Conservation (phyloP, 2,888 invertebrate species). For the Drosophila niveifrons region DNA sequence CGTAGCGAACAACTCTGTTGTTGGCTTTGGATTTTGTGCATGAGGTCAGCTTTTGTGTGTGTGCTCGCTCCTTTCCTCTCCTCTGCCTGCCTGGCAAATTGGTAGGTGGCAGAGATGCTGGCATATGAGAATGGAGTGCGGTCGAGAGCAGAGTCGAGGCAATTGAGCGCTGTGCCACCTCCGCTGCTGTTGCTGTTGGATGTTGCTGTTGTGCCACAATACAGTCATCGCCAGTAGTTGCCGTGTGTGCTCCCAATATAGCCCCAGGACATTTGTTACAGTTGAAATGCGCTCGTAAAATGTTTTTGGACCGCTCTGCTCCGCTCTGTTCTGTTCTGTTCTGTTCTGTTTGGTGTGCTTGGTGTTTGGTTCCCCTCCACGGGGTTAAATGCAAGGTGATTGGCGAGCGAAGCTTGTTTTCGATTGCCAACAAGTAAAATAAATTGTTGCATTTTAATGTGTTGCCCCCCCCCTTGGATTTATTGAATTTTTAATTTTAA, state of each 20-base stretch:
- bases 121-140: slow-evolving; percentile 20
- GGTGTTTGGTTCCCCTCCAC: slow-evolving; percentile 25
- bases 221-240: slow-evolving; percentile 23
- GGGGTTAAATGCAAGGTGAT: slow-evolving; percentile 42
- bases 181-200: slow-evolving; percentile 5
- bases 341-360: background rate
- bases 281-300: slow-evolving; percentile 81
- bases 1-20: slow-evolving; percentile 42
- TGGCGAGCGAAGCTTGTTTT: slow-evolving; percentile 19
- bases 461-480: slow-evolving; percentile 55
- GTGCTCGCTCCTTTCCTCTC: slow-evolving; percentile 16
- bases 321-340: too few species aligned
- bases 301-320: slow-evolving; percentile 60
- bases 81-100: slow-evolving; percentile 29
- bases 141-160: slow-evolving; percentile 25
- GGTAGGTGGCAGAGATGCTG: slow-evolving; percentile 6
- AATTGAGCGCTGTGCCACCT: slow-evolving; percentile 35
- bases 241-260: slow-evolving; percentile 53
- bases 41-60: slow-evolving; percentile 73
- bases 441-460: slow-evolving; percentile 81
- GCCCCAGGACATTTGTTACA: slow-evolving; percentile 80
- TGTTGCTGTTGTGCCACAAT: slow-evolving; percentile 24
- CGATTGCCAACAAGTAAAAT: slow-evolving; percentile 77
- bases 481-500: slow-evolving; percentile 81
- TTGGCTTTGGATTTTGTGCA: slow-evolving; percentile 68